Evolutionary conservation across 2,888 invertebrate species (phyloP).

Genomic region (Chymomyza procnemis): DNA sequence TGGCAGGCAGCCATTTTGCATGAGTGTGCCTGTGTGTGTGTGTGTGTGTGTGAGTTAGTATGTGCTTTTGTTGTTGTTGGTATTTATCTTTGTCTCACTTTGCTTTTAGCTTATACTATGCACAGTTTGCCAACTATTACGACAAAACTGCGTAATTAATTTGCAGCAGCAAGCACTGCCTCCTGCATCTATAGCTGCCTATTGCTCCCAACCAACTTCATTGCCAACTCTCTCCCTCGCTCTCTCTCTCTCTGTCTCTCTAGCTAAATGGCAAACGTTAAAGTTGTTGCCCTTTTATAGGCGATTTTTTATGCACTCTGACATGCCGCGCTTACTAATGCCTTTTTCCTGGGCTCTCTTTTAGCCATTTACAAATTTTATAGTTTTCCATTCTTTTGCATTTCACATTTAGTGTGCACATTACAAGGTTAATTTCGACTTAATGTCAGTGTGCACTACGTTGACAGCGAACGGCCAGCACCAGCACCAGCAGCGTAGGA

Average conservation of each 20-base stretch:
- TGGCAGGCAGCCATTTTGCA: not conserved
- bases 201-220: too few relatives aligned
- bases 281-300: not conserved
- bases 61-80: not conserved
- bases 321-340: not conserved
- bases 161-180: conserved; percentile 9
- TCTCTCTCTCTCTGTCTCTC: not conserved
- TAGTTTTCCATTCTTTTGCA: conserved; percentile 23
- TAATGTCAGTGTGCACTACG: conserved; percentile 40
- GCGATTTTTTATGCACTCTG: not conserved
- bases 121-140: conserved; percentile 39
- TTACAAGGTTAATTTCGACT: conserved; percentile 56
- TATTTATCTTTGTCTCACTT: not conserved
- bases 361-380: conserved; percentile 18
- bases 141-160: conserved; percentile 43
- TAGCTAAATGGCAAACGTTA: not conserved
- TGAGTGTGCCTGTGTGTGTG: conserved; percentile 6
- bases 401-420: conserved; percentile 13
- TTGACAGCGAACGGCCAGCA: not conserved
- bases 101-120: not conserved
- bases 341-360: not conserved
- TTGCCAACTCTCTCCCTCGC: not conserved
- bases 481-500: too few relatives aligned
- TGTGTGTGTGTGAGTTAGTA: not conserved
- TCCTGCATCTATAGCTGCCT: not conserved